A percentile compares a stretch with the other conserved stretches of the same genome.
Evolutionary conservation across 2,113 vertebrate species (phyloP).

Genomic region (Scomber colias): DNA sequence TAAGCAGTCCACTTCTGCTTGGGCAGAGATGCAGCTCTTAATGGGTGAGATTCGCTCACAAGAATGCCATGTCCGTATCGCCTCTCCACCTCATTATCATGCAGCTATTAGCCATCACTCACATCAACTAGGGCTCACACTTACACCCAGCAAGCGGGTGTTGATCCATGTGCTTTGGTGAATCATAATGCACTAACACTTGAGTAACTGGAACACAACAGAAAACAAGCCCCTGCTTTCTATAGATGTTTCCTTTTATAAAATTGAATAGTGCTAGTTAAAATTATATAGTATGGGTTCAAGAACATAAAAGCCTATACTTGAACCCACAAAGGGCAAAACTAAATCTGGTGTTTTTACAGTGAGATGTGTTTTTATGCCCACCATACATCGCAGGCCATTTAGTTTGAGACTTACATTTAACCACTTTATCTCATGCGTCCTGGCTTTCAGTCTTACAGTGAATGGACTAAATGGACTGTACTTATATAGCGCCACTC

Average conservation of each 20-base stretch:
- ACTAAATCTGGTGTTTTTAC: background rate
- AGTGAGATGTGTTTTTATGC: background rate
- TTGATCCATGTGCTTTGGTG: slow-evolving; percentile 63
- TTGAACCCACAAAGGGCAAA: slow-evolving; percentile 10
- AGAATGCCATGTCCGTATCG: slow-evolving; percentile 50
- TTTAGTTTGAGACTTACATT: slow-evolving; percentile 4
- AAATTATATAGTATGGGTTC: slow-evolving; percentile 34
- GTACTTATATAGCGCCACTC: too few relatives aligned
- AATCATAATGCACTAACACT: slow-evolving; percentile 67
- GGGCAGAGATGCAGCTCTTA: slow-evolving; percentile 68
- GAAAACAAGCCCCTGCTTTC: slow-evolving; percentile 3
- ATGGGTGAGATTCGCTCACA: slow-evolving; percentile 63
- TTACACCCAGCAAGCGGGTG: slow-evolving; percentile 36
- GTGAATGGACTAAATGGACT: too few relatives aligned
- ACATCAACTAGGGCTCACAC: slow-evolving; percentile 55
- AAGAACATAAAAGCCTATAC: slow-evolving; percentile 22
- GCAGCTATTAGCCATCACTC: slow-evolving; percentile 70
- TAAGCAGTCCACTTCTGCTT: slow-evolving; percentile 72
- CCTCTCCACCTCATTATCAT: slow-evolving; percentile 69
- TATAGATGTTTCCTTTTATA: background rate
- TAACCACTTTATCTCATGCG: background rate
- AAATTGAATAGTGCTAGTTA: background rate
- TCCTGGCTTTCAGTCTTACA: background rate
- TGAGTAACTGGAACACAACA: slow-evolving; percentile 51
- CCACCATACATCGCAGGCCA: background rate